Evolutionary conservation across 1,140 invertebrate genomes (phyloP).

Genomic region (Coenobita brevimanus): DNA sequence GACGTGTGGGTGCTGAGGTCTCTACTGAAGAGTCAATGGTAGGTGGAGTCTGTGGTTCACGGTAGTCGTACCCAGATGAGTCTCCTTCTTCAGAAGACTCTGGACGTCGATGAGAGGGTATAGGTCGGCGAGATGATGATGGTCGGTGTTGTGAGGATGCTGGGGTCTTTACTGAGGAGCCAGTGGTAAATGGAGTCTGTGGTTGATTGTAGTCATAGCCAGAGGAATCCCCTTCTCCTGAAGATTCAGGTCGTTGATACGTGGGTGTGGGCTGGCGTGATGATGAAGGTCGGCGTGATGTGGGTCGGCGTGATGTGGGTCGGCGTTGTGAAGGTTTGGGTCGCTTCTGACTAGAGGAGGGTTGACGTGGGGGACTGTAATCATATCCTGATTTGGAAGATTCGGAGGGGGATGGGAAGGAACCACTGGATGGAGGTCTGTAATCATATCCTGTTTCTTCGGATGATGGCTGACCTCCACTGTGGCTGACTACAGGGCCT

Average conservation of each 20-base stretch:
- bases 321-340: neutral
- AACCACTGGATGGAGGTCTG: neutral
- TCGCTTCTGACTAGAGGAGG: neutral
- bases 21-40: too few relatives aligned
- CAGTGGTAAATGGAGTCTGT: neutral
- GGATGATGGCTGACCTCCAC: neutral
- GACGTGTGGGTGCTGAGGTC: too few relatives aligned
- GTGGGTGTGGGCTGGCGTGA: neutral
- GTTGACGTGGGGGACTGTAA: neutral
- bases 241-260: neutral
- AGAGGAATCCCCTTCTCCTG: neutral
- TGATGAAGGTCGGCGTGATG: too few relatives aligned
- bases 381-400: neutral
- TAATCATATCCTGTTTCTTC: neutral
- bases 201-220: constrained; percentile 13
- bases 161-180: neutral
- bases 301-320: too few relatives aligned
- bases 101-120: neutral
- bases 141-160: neutral
- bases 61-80: constrained; percentile 26
- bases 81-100: neutral
- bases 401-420: neutral
- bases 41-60: neutral
- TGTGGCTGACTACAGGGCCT: too few relatives aligned
- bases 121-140: neutral